Base-by-base conservation (phyloP, 2,113 vertebrate genomes). In the Saguinus midas region DNA sequence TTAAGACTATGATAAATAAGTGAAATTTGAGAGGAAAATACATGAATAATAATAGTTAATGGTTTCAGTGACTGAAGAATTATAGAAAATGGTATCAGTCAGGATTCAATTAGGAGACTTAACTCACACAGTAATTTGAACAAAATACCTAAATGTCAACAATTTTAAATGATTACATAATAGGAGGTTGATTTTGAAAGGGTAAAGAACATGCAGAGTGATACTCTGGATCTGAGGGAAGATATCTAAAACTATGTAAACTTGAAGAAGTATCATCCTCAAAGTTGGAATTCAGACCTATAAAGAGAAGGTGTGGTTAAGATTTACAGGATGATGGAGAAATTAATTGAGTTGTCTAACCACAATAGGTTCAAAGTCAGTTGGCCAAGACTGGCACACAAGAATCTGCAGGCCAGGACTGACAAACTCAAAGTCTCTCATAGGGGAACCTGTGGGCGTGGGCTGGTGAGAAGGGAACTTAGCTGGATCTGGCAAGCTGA, bases 391-490 rank as follows among this genome's bases (percentile, higher is more conserved):
- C 0, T 79, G 35, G 48, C 27, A 61, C 10, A 20, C 37, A 61
- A n/a, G 25, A 52, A 89, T 58, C 7, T 48, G 5, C 2, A 43
- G 9, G 5, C 58, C 29, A 9, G 16, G 10, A 48, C 29, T 8
- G 18, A 12, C 18, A 80, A 40, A 6, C 12, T 48, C 5, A 55
- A 91, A 55, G 17, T 20, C 18, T 91, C 37, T 76, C 37, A 29
- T 0, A 35, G 43, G 6, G 2, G 29, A 11, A 40, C n/a, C 29
- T 52, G 2, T 20, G 17, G 1, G 13, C 40, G 1, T 43, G 52
- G 35, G 50, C 0, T 29, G 43, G 7, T 75, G 29, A 81, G 25
- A 8, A 27, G 45, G 6, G 32, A 27, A n/a, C 35, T 78, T 29
- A 40, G 48, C 8, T 55, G 16, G 11, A 17, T 45, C 45, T 20